These are phyloP conservation scores for Acanthopagrus latus DNA, from an alignment of 2,797 vertebrate species.

Conservation along the genomic window DNA sequence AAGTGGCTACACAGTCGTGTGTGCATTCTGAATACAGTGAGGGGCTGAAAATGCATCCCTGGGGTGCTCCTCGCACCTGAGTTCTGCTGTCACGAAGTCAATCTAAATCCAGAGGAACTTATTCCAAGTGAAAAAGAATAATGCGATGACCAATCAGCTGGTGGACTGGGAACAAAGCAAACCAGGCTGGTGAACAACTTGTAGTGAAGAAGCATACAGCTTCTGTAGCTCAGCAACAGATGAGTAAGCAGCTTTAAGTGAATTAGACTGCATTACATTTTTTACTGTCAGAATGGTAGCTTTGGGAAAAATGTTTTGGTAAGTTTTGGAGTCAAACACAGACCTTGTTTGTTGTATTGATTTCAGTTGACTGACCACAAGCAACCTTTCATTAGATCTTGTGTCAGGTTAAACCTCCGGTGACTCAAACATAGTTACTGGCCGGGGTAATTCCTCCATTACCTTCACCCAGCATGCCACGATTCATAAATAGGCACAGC, in stretches of 20 bases:
- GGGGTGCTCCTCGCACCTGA: not conserved
- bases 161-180: no score
- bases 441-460: not conserved
- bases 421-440: not conserved
- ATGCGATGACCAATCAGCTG: no score
- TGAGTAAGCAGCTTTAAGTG: no score
- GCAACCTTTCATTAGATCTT: conserved; percentile 3
- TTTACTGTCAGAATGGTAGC: not conserved
- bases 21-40: not conserved
- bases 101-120: no score
- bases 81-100: no score
- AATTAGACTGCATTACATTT: not conserved
- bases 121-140: no score
- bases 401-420: not conserved
- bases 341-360: not conserved
- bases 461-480: not conserved
- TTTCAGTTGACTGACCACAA: not conserved
- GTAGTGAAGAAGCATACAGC: no score
- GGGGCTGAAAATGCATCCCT: not conserved
- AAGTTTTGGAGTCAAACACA: not conserved
- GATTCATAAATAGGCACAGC: not conserved
- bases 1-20: not conserved
- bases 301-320: not conserved
- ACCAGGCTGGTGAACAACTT: no score
- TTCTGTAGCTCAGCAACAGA: no score